These are phyloP conservation scores for Pristionchus maxplancki DNA, from an alignment of 2,888 invertebrate genomes.

Conservation along the genomic window DNA sequence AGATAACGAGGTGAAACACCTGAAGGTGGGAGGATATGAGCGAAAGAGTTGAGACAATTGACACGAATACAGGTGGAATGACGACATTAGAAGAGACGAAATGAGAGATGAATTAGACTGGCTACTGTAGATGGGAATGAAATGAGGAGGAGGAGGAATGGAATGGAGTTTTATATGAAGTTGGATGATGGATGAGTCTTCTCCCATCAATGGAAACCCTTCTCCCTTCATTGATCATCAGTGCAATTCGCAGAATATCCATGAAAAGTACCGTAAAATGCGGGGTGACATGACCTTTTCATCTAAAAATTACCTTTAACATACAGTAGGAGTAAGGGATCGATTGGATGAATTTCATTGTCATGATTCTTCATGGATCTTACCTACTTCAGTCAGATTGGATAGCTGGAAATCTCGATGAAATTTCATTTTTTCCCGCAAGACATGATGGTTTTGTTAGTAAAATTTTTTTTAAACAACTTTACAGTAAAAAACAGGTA, in stretches of 20 bases:
- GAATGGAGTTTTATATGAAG: slow-evolving; percentile 29
- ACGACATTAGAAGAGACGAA: not conserved
- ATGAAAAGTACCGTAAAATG: slow-evolving; percentile 24
- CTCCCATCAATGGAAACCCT: not conserved
- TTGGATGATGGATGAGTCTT: slow-evolving; percentile 22
- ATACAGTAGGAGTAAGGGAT: not conserved
- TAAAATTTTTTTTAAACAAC: too few species aligned
- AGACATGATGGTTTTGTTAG: too few species aligned
- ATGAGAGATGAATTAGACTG: not conserved
- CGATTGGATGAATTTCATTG: not conserved
- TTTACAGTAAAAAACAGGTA: too few species aligned
- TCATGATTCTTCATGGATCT: too few species aligned
- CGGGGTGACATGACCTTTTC: slow-evolving; percentile 35
- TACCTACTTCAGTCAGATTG: too few species aligned
- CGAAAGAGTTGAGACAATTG: not conserved
- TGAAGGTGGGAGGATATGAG: not conserved
- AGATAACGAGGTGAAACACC: not conserved
- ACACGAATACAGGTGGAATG: not conserved
- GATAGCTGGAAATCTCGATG: too few species aligned
- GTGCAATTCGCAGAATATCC: slow-evolving; percentile 23
- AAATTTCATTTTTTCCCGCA: too few species aligned
- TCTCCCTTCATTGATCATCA: not conserved
- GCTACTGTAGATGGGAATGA: slow-evolving; percentile 40
- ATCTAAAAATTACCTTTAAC: not conserved
- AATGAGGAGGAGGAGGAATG: not conserved